These are phyloP conservation scores for Tetranychus cinnabarinus DNA, from an alignment of 1,140 invertebrate genomes.

Conservation along the genomic window DNA sequence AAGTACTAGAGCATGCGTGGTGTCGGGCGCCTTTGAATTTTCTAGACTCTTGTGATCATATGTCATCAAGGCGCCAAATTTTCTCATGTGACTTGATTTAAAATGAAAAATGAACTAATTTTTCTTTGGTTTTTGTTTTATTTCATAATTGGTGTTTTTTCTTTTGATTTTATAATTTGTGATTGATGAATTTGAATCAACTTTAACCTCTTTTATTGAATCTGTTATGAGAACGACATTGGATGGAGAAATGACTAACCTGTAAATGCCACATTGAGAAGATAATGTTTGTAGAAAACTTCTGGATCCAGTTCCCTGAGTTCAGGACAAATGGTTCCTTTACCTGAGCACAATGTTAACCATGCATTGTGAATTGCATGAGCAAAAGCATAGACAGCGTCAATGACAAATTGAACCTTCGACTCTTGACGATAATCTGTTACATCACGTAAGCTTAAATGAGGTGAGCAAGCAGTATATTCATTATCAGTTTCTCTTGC, in stretches of 20 bases:
- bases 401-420: slow-evolving; percentile 66
- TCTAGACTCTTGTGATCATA: no score
- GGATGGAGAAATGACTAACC: slow-evolving; percentile 26
- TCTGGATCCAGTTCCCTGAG: slow-evolving; percentile 42
- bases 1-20: no score
- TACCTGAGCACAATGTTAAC: slow-evolving; percentile 27
- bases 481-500: not conserved
- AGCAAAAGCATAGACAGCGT: slow-evolving; percentile 65
- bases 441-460: slow-evolving; percentile 19
- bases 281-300: slow-evolving; percentile 38
- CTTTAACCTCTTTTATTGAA: no score
- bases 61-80: no score
- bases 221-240: no score
- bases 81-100: no score
- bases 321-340: slow-evolving; percentile 25
- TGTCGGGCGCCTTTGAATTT: no score
- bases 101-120: no score
- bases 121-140: no score
- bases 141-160: no score
- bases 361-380: slow-evolving; percentile 41
- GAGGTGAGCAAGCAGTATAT: slow-evolving; percentile 19
- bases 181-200: no score
- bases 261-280: slow-evolving; percentile 38
- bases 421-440: slow-evolving; percentile 38
- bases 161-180: no score